phyloP scores from a whole-genome alignment of 2,888 invertebrate genomes.

The Muscina levida region DNA sequence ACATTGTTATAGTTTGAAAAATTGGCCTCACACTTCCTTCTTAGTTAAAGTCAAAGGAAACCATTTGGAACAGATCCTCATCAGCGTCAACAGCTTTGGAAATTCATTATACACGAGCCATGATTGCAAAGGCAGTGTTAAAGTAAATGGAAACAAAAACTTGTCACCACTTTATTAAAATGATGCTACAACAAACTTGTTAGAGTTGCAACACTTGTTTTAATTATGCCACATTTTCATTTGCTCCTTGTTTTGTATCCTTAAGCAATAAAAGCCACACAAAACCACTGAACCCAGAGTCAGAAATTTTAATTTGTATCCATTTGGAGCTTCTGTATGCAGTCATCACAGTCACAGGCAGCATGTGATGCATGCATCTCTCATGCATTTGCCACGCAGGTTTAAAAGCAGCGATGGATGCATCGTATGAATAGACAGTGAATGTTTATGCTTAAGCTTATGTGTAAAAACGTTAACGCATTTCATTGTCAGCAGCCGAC shows the following conservation, averaged over 20 bases:
- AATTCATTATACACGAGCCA: not conserved
- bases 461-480: conserved; percentile 64
- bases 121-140: not conserved
- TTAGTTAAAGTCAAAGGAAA: conserved; percentile 9
- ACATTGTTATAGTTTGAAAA: too few relatives aligned
- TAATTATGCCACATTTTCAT: conserved; percentile 52
- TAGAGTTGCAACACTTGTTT: conserved; percentile 55
- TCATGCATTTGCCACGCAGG: not conserved
- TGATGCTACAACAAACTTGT: conserved; percentile 57
- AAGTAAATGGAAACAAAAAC: conserved; percentile 42
- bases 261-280: conserved; percentile 43
- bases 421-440: conserved; percentile 9
- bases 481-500: conserved; percentile 73
- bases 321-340: conserved; percentile 61
- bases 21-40: too few relatives aligned
- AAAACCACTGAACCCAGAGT: conserved; percentile 27
- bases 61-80: not conserved
- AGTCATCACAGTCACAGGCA: not conserved
- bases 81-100: not conserved
- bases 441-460: conserved; percentile 57
- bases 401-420: not conserved
- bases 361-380: not conserved
- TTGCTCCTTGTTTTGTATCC: conserved; percentile 26
- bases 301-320: conserved; percentile 60
- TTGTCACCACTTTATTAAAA: conserved; percentile 66